These are phyloP conservation scores for Cephalotes varians DNA, from an alignment of 2,888 invertebrate genomes.

Conservation along the genomic window DNA sequence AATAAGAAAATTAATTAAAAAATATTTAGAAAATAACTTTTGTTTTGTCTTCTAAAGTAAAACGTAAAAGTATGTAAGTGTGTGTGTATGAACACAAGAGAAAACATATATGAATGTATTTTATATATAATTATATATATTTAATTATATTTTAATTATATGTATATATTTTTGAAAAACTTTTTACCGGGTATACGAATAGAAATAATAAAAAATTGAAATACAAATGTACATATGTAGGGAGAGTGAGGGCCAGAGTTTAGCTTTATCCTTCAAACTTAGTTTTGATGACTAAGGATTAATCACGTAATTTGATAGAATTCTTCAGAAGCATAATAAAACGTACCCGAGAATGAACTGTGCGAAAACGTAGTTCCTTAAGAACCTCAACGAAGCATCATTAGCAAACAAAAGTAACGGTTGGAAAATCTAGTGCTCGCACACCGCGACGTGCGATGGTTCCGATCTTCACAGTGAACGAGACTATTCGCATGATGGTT, in stretches of 20 bases:
- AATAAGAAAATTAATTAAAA: no score
- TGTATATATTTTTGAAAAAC: no score
- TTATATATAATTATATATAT: no score
- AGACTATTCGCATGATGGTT: constrained; percentile 38
- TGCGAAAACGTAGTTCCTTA: background rate
- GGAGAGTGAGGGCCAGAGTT: background rate
- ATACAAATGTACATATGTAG: background rate
- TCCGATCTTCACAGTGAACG: background rate
- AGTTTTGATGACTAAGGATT: background rate
- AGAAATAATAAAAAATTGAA: background rate
- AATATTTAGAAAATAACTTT: no score
- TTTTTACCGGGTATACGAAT: no score
- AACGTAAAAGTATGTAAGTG: no score
- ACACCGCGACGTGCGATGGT: background rate
- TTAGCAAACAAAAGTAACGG: constrained; percentile 44
- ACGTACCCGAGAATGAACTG: background rate
- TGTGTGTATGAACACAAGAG: no score
- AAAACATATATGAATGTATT: no score
- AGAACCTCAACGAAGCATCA: background rate
- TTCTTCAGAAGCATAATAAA: background rate
- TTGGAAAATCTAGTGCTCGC: constrained; percentile 22
- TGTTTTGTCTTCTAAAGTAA: no score
- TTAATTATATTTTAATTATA: no score
- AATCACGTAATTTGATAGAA: background rate
- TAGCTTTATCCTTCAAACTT: background rate